Evolutionary conservation across 2,113 vertebrate genomes (phyloP), one percentile per base, ranked within the genome.

Genomic region (Cynocephalus volans): DNA sequence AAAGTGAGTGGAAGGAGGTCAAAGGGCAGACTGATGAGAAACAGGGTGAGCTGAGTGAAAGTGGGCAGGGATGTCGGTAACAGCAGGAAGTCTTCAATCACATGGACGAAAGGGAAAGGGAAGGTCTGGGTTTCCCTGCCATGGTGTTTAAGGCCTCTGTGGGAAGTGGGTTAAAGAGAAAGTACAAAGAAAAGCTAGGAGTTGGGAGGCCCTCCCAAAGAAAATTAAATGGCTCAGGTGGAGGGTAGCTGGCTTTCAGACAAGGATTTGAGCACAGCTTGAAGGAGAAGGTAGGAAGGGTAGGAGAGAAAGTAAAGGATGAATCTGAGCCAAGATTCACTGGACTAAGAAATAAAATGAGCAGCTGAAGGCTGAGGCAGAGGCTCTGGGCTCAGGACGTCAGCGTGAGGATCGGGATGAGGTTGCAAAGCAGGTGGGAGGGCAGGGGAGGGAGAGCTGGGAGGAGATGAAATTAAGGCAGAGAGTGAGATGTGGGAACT

Each of bases 351-450:
- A 73, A n/a, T 15, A 54, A 8, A 67, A 36, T 58, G 21, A 67
- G 26, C 17, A 17, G 10, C n/a, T 18, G 28, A 36, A 58, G 70
- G 5, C 12, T 28, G 4, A 88, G 65, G 41, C n/a, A 23, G 45
- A 28, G 31, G 45, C 26, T 33, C 36, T 23, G 21, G 36, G 10
- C 13, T 83, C 28, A 33, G 48, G 19, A 45, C 0, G 0, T 6
- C 2, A 18, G 6, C 1, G 14, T 41, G 50, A 92, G 28, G 33
- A 31, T 18, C 3, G 0, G 6, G 1, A 11, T 10, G 2, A n/a
- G 33, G 1, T 14, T 64, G 65, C 56, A 28, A 14, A 93, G 76
- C 26, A 26, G 1, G 13, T 18, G 19, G 21, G 23, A 2, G 0
- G 8, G 80, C 12, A 21, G 36, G 21, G 8, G 15, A 52, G 24